These are phyloP conservation scores for Galaxea fascicularis DNA, from an alignment of 92 coral and sea anemone species.

Conservation along the genomic window DNA sequence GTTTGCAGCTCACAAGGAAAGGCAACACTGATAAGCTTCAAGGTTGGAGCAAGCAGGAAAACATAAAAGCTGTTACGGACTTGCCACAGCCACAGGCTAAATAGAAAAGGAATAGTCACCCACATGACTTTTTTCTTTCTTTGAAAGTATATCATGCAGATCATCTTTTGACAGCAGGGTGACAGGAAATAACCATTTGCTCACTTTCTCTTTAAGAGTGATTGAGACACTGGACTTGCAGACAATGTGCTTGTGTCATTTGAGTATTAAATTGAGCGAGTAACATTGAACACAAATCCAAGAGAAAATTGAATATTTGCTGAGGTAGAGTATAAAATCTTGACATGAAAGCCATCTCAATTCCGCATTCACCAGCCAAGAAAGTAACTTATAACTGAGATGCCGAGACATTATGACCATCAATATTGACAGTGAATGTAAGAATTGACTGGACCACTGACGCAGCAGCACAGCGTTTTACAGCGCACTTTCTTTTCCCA, in stretches of 20 bases:
- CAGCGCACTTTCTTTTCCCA: no score
- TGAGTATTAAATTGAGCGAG: not conserved
- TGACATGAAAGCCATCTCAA: not conserved
- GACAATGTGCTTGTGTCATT: not conserved
- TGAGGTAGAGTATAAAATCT: not conserved
- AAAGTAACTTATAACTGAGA: not conserved
- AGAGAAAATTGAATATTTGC: not conserved
- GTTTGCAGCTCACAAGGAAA: not conserved
- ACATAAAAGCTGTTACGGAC: not conserved
- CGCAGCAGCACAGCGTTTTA: no score
- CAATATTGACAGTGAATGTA: not conserved
- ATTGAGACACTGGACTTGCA: not conserved
- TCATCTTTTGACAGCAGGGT: not conserved
- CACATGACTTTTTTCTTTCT: not conserved
- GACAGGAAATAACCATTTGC: not conserved
- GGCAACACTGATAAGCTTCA: not conserved
- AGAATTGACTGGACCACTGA: no score
- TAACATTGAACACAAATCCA: slow-evolving; percentile 6
- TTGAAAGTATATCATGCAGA: not conserved
- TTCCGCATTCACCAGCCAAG: not conserved
- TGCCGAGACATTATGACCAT: not conserved
- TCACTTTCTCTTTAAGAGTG: not conserved
- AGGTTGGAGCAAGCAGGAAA: not conserved
- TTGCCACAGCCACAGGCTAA: not conserved
- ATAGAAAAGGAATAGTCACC: not conserved